Conservation (phyloP, 2,888 invertebrate genomes). For the Rotaria macrura region DNA sequence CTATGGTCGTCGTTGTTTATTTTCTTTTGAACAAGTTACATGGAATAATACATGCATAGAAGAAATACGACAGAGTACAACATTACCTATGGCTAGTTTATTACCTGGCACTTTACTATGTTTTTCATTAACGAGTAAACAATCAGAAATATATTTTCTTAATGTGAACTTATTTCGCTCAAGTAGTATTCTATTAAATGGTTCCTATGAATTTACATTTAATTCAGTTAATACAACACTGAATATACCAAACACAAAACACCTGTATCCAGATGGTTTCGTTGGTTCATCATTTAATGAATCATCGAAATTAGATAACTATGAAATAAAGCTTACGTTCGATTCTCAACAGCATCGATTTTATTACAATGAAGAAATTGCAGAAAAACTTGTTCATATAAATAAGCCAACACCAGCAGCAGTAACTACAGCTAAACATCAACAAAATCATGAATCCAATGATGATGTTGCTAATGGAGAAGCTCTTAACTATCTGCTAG, state of each 20-base stretch:
- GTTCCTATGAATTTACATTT: background rate
- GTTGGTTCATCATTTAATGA: background rate
- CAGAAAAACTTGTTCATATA: background rate
- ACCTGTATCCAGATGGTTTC: background rate
- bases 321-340: conserved; percentile 17
- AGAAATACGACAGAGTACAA: background rate
- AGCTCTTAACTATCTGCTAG: background rate
- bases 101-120: background rate
- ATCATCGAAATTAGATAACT: background rate
- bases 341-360: background rate
- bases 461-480: background rate
- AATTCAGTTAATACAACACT: background rate
- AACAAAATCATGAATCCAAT: background rate
- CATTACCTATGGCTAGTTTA: background rate
- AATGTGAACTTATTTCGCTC: conserved; percentile 6
- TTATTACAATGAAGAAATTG: background rate
- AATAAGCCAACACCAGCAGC: background rate
- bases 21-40: background rate
- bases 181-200: background rate
- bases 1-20: conserved; percentile 2
- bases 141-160: background rate
- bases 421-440: background rate
- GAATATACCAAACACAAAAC: background rate
- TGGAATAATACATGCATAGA: background rate
- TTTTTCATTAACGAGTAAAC: background rate